Base-by-base conservation (phyloP, 2,797 vertebrate species). In the Gymnocypris eckloni region DNA sequence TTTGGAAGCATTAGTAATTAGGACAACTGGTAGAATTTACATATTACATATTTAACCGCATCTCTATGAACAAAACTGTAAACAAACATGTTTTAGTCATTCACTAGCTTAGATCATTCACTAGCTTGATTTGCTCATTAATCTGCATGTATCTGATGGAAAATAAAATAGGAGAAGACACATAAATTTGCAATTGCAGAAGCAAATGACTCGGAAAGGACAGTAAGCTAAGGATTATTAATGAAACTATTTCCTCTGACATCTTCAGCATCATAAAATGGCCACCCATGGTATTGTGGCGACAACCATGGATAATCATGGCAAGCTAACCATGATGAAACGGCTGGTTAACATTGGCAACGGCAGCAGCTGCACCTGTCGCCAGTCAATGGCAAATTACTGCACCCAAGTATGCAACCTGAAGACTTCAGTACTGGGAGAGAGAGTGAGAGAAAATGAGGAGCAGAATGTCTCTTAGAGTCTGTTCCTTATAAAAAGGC, bases 371-470 rank as follows among this genome's bases (percentile, higher is more conserved):
- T 93, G 93, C 94, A 95, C 94, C 93, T 95, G 93, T 94, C 93
- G 88, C 89, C 72, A 72, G 91, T 92, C 95, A 93, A 95, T 94
- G 89, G 92, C 94, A 94, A 95, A 95, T 95, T 94, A 95, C 94
- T 92, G 90, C 91, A 91, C 87, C 91, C 91, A 94, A 94, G 95
- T 93, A 93, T 91, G 92, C 92, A 94, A 94, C 92, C 94, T 94
- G 93, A 93, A 92, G 90, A 91, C 90, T 91, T 79, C 22, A 64
- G 72, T 83, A 80, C 79, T 43, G 33, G 50, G 1, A 41, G 83
- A 66, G 41, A 56, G 45, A 45, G 52, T 83, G 41, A 67, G 45
- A 52, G 72, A 48, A 54, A 87, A 88, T 82, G 50, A 64, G 83
- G 75, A 84, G 18, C 71, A 75, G 81, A 43, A 77, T 91, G 92